Evolutionary conservation across 2,888 invertebrate genomes (phyloP).

Genomic region (Volucella inflata): DNA sequence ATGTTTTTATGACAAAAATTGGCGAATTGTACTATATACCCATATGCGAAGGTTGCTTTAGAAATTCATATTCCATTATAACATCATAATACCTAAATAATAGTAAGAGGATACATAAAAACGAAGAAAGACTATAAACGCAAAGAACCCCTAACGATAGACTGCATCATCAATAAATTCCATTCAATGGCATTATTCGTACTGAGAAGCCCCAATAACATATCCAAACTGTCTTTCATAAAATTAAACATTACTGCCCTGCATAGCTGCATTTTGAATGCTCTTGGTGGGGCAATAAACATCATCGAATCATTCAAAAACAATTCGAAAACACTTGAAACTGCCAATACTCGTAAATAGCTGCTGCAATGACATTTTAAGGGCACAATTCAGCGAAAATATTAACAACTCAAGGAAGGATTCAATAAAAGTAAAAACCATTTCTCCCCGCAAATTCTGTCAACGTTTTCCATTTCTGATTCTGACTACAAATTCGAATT

Average conservation of each 20-base stretch:
- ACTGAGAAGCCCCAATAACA: neutral
- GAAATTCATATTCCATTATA: no score
- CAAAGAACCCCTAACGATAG: no score
- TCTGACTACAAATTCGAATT: constrained; percentile 33
- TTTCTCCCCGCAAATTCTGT: constrained; percentile 1
- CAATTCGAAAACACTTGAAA: constrained; percentile 63
- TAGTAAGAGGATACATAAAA: no score
- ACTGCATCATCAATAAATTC: no score
- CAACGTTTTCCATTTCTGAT: constrained; percentile 11
- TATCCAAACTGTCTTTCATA: constrained; percentile 19
- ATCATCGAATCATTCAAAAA: constrained; percentile 38
- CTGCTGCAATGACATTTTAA: constrained; percentile 53
- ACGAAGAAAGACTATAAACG: no score
- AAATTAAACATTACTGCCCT: constrained; percentile 29
- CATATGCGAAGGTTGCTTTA: no score
- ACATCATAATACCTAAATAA: no score
- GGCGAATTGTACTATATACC: no score
- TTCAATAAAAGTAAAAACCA: constrained; percentile 31
- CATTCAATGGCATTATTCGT: no score
- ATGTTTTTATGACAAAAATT: no score
- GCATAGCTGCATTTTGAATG: constrained; percentile 52
- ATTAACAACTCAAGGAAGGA: constrained; percentile 49
- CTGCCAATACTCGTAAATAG: constrained; percentile 59
- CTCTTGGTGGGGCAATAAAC: constrained; percentile 33
- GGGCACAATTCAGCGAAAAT: constrained; percentile 63